These are phyloP conservation scores for Rhadinocentrus ornatus DNA, from an alignment of 2,797 vertebrate species.

Conservation along the genomic window DNA sequence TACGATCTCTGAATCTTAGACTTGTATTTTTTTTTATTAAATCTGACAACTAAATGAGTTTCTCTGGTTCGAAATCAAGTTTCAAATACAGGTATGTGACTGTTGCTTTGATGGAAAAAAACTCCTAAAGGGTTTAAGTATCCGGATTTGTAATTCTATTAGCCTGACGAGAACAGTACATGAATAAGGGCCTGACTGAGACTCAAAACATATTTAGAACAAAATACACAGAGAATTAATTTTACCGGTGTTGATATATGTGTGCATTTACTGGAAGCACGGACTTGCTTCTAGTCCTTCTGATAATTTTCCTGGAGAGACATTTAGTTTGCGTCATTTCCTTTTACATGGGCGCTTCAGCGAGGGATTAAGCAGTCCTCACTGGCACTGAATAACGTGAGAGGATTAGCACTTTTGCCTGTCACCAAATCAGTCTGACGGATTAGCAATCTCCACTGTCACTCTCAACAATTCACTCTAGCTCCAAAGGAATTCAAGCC, in stretches of 20 bases:
- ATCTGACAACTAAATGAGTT: not conserved
- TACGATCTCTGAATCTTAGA: not conserved
- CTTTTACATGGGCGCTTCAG: constrained; percentile 53
- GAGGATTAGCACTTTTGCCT: constrained; percentile 75
- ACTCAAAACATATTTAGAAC: constrained; percentile 19
- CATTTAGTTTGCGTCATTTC: constrained; percentile 55
- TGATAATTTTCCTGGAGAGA: constrained; percentile 54
- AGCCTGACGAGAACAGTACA: not conserved
- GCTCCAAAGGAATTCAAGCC: constrained; percentile 40
- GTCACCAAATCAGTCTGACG: constrained; percentile 75
- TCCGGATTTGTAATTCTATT: too few species aligned
- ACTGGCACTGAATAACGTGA: constrained; percentile 65
- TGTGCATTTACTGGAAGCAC: constrained; percentile 13
- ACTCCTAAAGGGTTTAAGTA: not conserved
- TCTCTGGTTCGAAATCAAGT: not conserved
- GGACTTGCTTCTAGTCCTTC: constrained; percentile 21
- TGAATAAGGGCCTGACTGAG: not conserved
- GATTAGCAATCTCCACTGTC: constrained; percentile 70
- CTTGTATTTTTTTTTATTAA: not conserved
- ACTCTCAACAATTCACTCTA: constrained; percentile 51
- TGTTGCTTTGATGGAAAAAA: not conserved
- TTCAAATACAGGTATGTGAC: not conserved
- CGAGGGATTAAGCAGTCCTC: constrained; percentile 61
- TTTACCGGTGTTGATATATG: constrained; percentile 33
- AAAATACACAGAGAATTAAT: constrained; percentile 40